A percentile compares a stretch with the other conserved stretches of the same genome.
phyloP scores from a whole-genome alignment of 2,888 invertebrate genomes.

The Brenthis ino region DNA sequence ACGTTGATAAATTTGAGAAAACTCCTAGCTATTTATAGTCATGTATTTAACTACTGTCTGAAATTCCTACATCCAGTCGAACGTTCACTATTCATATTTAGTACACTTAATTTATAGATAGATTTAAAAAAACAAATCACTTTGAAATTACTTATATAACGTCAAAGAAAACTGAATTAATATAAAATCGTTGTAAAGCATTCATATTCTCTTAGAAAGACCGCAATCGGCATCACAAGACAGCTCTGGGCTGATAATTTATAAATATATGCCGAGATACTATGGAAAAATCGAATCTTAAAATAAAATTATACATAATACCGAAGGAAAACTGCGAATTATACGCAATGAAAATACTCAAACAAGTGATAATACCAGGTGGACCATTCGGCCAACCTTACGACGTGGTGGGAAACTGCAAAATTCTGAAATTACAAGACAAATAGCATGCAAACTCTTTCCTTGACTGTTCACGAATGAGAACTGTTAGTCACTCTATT shows the following conservation, averaged over 20 bases:
- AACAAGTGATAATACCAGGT: constrained; percentile 37
- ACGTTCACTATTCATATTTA: constrained; percentile 34
- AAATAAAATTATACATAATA: constrained; percentile 27
- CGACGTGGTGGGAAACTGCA: constrained; percentile 30
- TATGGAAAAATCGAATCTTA: constrained; percentile 16
- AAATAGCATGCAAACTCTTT: constrained; percentile 34
- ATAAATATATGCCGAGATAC: constrained; percentile 3
- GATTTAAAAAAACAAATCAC: neutral
- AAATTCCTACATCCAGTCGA: constrained; percentile 41
- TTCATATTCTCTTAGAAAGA: constrained; percentile 10
- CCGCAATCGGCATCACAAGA: neutral
- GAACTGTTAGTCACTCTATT: neutral
- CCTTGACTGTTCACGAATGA: constrained; percentile 1
- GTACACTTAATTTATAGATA: constrained; percentile 20
- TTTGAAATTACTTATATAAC: constrained; percentile 5
- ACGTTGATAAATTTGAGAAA: constrained; percentile 81
- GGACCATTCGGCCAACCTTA: constrained; percentile 31
- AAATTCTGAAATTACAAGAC: constrained; percentile 17
- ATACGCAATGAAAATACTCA: constrained; percentile 36
- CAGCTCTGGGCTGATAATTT: neutral
- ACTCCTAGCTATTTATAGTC: constrained; percentile 68
- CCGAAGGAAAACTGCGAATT: constrained; percentile 32
- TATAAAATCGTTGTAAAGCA: constrained; percentile 36
- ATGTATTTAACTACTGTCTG: constrained; percentile 37
- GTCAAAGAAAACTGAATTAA: constrained; percentile 20